Conservation (phyloP, 2,888 invertebrate genomes). For the Mythimna lalbum region DNA sequence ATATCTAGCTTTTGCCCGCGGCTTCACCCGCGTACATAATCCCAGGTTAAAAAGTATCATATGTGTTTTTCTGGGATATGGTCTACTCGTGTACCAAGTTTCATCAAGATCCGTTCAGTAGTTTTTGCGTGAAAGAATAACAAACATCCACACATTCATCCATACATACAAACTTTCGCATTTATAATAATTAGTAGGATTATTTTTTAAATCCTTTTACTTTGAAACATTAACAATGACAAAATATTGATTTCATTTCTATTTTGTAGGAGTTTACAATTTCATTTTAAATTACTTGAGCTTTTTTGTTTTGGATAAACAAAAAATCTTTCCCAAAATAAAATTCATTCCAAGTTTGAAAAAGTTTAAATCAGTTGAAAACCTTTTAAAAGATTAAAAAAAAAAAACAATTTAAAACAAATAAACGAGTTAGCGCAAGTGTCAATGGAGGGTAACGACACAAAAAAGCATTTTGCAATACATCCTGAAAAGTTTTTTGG, state of each 20-base stretch:
- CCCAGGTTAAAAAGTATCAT: too few species aligned
- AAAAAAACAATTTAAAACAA: slow-evolving; percentile 47
- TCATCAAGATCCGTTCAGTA: too few species aligned
- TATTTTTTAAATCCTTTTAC: not conserved
- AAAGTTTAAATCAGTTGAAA: slow-evolving; percentile 15
- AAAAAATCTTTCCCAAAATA: not conserved
- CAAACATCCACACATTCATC: too few species aligned
- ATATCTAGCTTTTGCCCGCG: too few species aligned
- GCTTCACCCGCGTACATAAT: too few species aligned
- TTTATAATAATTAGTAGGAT: too few species aligned
- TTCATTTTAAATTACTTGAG: not conserved
- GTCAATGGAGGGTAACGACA: slow-evolving; percentile 43
- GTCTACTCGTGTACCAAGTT: too few species aligned
- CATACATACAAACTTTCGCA: too few species aligned
- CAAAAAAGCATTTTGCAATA: slow-evolving; percentile 45
- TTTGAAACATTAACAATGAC: not conserved
- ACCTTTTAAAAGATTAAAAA: slow-evolving; percentile 13
- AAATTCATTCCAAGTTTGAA: not conserved
- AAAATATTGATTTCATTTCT: not conserved
- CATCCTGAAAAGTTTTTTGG: slow-evolving; percentile 23
- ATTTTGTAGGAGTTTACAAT: not conserved
- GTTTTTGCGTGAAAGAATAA: too few species aligned
- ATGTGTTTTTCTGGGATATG: too few species aligned
- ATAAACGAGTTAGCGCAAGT: slow-evolving; percentile 48
- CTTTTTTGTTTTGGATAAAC: too few species aligned